phyloP scores from a whole-genome alignment of 2,888 invertebrate species.

The Andricus quercusramuli region DNA sequence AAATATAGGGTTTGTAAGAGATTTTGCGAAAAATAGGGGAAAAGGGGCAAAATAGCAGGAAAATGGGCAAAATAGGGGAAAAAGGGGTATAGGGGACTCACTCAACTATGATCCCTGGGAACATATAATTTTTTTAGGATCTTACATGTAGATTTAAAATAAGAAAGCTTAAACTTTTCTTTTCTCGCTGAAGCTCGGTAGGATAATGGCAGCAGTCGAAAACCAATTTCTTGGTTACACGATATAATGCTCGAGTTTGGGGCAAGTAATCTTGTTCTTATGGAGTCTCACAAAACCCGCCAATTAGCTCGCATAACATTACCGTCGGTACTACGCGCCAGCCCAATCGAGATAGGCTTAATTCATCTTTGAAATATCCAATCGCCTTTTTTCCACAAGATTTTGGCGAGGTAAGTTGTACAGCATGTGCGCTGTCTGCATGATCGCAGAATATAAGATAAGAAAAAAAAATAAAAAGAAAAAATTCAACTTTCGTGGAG shows the following conservation, averaged over 20 bases:
- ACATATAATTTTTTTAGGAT: too few species aligned
- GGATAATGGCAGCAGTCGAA: background rate
- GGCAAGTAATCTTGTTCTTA: constrained; percentile 70
- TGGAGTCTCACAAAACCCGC: constrained; percentile 69
- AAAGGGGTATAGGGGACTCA: too few species aligned
- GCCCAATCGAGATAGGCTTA: constrained; percentile 65
- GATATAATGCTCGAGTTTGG: constrained; percentile 59
- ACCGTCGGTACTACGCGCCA: constrained; percentile 65
- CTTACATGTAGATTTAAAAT: too few species aligned
- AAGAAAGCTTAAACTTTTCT: too few species aligned
- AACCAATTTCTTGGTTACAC: constrained; percentile 41
- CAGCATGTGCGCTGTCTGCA: background rate
- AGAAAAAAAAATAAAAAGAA: constrained; percentile 2
- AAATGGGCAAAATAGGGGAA: too few species aligned
- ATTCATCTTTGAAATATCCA: constrained; percentile 65
- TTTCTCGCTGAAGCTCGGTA: background rate
- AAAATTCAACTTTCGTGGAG: background rate
- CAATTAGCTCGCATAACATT: constrained; percentile 75
- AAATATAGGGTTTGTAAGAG: too few species aligned
- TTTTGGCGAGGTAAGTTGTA: constrained; percentile 13
- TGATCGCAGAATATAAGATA: constrained; percentile 20
- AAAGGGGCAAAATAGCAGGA: too few species aligned
- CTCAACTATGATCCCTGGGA: too few species aligned
- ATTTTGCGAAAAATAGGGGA: too few species aligned
- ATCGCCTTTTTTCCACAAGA: constrained; percentile 51